These are phyloP conservation scores for Pituophis catenifer DNA, from an alignment of 2,113 vertebrate genomes.

Conservation along the genomic window DNA sequence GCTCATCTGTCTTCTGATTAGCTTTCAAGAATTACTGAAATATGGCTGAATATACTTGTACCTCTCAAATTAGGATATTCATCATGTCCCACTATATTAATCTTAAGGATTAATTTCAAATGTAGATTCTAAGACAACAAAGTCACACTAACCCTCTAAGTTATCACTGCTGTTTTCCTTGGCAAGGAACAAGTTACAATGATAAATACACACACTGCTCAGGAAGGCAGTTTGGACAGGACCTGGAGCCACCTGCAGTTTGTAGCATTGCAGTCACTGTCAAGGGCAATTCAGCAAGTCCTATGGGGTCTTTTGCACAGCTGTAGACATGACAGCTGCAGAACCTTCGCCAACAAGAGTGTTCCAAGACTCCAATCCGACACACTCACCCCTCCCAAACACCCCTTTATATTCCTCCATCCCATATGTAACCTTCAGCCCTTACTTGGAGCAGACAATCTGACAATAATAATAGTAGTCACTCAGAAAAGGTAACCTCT, in stretches of 20 bases:
- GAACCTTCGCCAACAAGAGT: slow-evolving; percentile 51
- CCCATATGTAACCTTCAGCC: slow-evolving; percentile 80
- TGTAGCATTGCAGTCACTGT: slow-evolving; percentile 55
- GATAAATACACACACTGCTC: slow-evolving; percentile 43
- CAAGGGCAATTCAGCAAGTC: slow-evolving; percentile 46
- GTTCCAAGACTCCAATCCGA: slow-evolving; percentile 26
- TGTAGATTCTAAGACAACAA: slow-evolving; percentile 42
- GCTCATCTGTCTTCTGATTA: slow-evolving; percentile 17
- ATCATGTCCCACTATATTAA: slow-evolving; percentile 30
- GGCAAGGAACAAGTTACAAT: slow-evolving; percentile 55
- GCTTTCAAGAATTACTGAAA: slow-evolving; percentile 16
- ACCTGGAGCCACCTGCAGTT: slow-evolving; percentile 76
- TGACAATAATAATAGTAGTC: slow-evolving; percentile 79
- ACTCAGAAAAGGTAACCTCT: slow-evolving; percentile 70
- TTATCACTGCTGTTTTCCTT: slow-evolving; percentile 69
- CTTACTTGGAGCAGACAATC: slow-evolving; percentile 59
- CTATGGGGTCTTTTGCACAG: slow-evolving; percentile 54
- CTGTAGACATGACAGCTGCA: slow-evolving; percentile 63
- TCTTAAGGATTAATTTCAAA: slow-evolving; percentile 33
- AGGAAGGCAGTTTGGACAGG: slow-evolving; percentile 59
- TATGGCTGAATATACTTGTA: neutral
- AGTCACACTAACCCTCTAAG: slow-evolving; percentile 49
- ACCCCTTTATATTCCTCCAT: slow-evolving; percentile 61
- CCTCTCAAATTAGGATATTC: slow-evolving; percentile 18
- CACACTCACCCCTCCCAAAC: slow-evolving; percentile 58